phyloP scores from a whole-genome alignment of 92 coral and sea anemone species.

The Hydrozoanthus gracilis region DNA sequence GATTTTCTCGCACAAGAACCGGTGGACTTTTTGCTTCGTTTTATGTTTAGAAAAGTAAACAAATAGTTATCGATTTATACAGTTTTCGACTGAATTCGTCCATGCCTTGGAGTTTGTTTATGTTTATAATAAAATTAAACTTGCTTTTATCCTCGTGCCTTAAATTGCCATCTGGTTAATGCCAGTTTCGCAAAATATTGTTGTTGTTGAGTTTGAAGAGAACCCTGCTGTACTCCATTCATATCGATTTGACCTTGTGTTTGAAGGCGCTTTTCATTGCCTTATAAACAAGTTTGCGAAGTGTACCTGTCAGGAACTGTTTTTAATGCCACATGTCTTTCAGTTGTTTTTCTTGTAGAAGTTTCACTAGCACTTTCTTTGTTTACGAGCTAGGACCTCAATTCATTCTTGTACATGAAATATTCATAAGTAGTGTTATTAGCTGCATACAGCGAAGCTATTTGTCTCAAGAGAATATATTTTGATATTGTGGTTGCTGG shows the following conservation, averaged over 20 bases:
- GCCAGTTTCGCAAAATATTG: not conserved
- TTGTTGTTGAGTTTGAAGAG: not conserved
- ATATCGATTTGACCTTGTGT: not conserved
- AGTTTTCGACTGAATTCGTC: not conserved
- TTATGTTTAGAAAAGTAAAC: not conserved
- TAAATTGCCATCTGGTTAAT: too few species aligned
- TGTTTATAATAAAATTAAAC: too few species aligned
- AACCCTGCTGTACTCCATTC: not conserved
- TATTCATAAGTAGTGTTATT: not conserved
- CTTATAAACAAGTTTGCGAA: not conserved
- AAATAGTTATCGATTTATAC: not conserved
- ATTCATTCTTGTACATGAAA: not conserved
- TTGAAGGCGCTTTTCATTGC: not conserved
- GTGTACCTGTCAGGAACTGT: not conserved
- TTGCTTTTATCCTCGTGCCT: too few species aligned
- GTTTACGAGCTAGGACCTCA: not conserved
- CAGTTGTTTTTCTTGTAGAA: not conserved
- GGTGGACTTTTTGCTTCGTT: too few species aligned
- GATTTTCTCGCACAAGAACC: too few species aligned
- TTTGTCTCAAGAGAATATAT: not conserved
- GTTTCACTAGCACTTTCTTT: too few species aligned
- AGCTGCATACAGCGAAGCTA: not conserved
- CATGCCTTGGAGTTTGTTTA: not conserved
- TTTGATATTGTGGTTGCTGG: too few species aligned
- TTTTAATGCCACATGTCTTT: not conserved